Evolutionary conservation across 2,797 vertebrate species (phyloP).

Genomic region (Hybognathus amarus): DNA sequence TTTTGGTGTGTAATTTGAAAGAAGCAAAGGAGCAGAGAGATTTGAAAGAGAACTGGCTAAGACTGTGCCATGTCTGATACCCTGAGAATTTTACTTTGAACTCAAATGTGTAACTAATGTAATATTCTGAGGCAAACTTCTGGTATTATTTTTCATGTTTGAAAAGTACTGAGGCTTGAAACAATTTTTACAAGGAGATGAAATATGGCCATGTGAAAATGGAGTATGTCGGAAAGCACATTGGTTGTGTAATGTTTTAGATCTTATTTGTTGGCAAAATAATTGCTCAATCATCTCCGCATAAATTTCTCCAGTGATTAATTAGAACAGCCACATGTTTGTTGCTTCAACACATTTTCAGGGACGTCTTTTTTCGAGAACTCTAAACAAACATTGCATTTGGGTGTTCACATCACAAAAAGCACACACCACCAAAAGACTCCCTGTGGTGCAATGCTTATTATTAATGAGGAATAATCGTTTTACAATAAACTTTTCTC

Average conservation of each 20-base stretch:
- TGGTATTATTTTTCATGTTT: constrained; percentile 11
- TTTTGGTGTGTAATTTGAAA: constrained; percentile 35
- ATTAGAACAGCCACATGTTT: constrained; percentile 64
- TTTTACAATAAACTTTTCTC: neutral
- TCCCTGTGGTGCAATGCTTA: neutral
- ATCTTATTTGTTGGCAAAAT: constrained; percentile 17
- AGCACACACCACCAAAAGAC: neutral
- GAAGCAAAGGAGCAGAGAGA: constrained; percentile 29
- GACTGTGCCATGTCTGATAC: neutral
- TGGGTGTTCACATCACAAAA: neutral
- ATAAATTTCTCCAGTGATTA: constrained; percentile 75
- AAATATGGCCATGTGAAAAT: neutral
- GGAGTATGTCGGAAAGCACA: neutral
- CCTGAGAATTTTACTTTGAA: constrained; percentile 32
- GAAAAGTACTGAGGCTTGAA: constrained; percentile 14
- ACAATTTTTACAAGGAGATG: constrained; percentile 20
- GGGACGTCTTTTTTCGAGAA: neutral
- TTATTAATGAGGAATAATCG: neutral
- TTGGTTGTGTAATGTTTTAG: neutral
- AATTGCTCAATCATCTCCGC: constrained; percentile 67
- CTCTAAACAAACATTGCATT: neutral
- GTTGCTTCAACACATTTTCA: neutral
- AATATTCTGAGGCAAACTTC: constrained; percentile 25
- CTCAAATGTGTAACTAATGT: constrained; percentile 18
- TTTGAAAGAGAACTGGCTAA: constrained; percentile 29